Evolutionary conservation across 2,797 vertebrate species (phyloP).

Genomic region (Adelosebastes latens): DNA sequence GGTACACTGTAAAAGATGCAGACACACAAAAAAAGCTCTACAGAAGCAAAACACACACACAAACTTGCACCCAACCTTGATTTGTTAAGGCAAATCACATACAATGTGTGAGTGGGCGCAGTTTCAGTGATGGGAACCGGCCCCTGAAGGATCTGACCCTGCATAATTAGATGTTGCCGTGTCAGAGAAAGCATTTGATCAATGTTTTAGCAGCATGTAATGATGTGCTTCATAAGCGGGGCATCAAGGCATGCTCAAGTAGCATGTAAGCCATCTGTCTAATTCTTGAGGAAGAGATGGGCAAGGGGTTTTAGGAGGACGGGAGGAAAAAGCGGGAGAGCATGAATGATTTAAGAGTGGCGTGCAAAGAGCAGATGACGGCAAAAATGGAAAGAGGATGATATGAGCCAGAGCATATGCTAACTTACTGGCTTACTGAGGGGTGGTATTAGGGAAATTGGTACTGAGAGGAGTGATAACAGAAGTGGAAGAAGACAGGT

Average conservation of each 20-base stretch:
- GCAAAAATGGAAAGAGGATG: constrained; percentile 58
- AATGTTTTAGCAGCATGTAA: constrained; percentile 55
- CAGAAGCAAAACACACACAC: neutral
- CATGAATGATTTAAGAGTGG: constrained; percentile 71
- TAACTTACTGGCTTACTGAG: constrained; percentile 33
- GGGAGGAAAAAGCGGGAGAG: constrained; percentile 29
- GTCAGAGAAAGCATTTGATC: constrained; percentile 44
- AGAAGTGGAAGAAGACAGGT: constrained; percentile 6
- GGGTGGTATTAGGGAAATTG: constrained; percentile 33
- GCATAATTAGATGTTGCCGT: constrained; percentile 21
- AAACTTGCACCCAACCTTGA: neutral
- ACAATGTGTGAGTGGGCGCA: neutral
- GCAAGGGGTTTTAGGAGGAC: constrained; percentile 38
- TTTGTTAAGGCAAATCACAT: neutral
- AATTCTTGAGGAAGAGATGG: constrained; percentile 40
- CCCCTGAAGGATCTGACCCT: constrained; percentile 8
- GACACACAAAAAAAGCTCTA: neutral
- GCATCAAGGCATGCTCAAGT: constrained; percentile 37
- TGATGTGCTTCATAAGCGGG: constrained; percentile 32
- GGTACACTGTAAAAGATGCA: neutral
- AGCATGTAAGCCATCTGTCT: constrained; percentile 47
- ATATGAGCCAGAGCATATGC: constrained; percentile 44
- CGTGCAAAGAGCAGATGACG: constrained; percentile 59
- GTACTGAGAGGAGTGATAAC: constrained; percentile 7
- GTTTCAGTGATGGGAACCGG: constrained; percentile 7